phyloP scores from a whole-genome alignment of 2,113 vertebrate species.

The Actenoides hombroni region DNA sequence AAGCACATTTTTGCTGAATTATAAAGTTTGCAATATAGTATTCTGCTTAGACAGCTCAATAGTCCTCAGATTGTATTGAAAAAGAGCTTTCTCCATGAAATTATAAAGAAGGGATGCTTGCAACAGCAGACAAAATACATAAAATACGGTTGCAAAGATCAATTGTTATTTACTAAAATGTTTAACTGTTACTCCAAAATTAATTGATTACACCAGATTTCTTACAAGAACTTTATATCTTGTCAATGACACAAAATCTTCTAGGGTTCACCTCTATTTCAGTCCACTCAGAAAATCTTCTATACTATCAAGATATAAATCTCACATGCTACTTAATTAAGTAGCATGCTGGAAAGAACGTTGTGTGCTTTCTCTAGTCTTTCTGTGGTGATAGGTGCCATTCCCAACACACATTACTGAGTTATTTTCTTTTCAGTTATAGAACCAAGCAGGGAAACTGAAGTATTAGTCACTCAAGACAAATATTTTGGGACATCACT shows the following conservation, averaged over 20 bases:
- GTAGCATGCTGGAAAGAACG: neutral
- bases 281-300: neutral
- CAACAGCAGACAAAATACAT: neutral
- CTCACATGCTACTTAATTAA: neutral
- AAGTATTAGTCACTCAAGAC: neutral
- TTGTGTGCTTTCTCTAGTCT: neutral
- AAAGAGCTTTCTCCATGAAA: neutral
- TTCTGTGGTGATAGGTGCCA: neutral
- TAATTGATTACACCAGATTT: neutral
- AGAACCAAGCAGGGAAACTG: neutral
- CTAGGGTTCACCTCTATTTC: neutral
- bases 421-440: neutral
- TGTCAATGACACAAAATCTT: neutral
- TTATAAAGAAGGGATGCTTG: neutral
- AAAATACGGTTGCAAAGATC: neutral
- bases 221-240: neutral
- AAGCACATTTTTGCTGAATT: neutral
- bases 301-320: neutral
- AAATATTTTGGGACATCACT: neutral
- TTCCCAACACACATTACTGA: neutral
- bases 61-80: neutral
- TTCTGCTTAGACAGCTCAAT: neutral
- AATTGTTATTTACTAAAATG: neutral
- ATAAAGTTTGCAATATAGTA: neutral
- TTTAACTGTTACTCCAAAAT: neutral